Percentiles rank a stretch among this genome's conserved stretches.
These are phyloP conservation scores for Pipa parva DNA, from an alignment of 2,113 vertebrate genomes.

Conservation along the genomic window DNA sequence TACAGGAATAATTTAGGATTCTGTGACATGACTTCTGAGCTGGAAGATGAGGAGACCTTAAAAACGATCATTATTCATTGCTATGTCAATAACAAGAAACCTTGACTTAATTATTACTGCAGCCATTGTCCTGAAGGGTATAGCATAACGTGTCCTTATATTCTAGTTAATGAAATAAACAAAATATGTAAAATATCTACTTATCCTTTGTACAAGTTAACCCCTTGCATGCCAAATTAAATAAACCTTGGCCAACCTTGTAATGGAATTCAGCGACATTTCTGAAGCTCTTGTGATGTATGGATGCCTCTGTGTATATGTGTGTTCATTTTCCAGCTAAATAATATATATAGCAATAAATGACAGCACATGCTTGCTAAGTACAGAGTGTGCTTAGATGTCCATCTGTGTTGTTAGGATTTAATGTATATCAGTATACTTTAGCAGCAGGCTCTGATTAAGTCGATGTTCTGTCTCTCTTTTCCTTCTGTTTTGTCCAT, in stretches of 20 bases:
- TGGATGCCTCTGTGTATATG: background rate
- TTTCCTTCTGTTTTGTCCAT: constrained; percentile 67
- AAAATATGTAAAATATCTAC: background rate
- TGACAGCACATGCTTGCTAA: background rate
- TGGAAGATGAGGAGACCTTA: constrained; percentile 16
- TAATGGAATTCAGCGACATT: no score
- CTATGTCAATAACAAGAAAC: constrained; percentile 29
- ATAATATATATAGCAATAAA: background rate
- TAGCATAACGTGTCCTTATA: background rate
- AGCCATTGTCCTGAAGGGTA: constrained; percentile 14
- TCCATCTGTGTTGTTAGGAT: background rate
- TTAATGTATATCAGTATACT: constrained; percentile 13
- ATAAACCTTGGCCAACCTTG: no score
- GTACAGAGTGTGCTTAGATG: background rate
- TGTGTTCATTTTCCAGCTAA: background rate
- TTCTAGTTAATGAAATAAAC: background rate
- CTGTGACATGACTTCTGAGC: constrained; percentile 22
- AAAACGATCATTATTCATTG: constrained; percentile 30
- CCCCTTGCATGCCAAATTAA: no score
- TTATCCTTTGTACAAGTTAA: background rate
- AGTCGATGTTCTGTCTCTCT: constrained; percentile 36
- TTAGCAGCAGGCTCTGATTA: constrained; percentile 33
- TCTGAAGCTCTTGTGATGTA: no score
- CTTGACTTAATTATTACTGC: constrained; percentile 30
- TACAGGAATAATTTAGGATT: constrained; percentile 14